These are phyloP conservation scores for Eutrigla gurnardus DNA, from an alignment of 2,797 vertebrate species.

Conservation along the genomic window DNA sequence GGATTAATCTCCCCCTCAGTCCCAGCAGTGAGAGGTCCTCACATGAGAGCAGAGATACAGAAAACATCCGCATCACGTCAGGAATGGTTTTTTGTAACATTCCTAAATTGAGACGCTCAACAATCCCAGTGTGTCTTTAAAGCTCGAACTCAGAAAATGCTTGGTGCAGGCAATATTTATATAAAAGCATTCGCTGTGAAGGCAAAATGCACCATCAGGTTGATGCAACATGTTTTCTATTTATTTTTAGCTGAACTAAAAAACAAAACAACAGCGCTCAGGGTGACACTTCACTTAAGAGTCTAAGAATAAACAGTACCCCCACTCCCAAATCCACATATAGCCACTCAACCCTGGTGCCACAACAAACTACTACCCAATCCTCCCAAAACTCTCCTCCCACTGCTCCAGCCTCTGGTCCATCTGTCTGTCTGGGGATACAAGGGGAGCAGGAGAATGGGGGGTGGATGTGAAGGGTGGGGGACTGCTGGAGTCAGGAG, in stretches of 20 bases:
- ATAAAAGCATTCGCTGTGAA: slow-evolving; percentile 22
- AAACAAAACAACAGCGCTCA: slow-evolving; percentile 48
- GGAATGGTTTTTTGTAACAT: slow-evolving; percentile 34
- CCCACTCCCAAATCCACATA: slow-evolving; percentile 34
- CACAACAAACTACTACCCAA: slow-evolving; percentile 54
- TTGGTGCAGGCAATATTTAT: not conserved
- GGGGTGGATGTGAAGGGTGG: slow-evolving; percentile 48
- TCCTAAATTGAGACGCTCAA: not conserved
- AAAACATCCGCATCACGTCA: slow-evolving; percentile 35
- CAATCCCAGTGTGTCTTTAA: not conserved
- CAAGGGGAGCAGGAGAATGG: slow-evolving; percentile 67
- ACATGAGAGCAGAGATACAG: slow-evolving; percentile 24
- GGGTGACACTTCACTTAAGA: slow-evolving; percentile 59
- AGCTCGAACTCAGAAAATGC: slow-evolving; percentile 1
- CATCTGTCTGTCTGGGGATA: slow-evolving; percentile 82
- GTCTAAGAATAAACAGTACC: slow-evolving; percentile 70
- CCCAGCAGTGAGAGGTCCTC: slow-evolving; percentile 33
- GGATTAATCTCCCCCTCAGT: slow-evolving; percentile 66
- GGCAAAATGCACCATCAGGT: slow-evolving; percentile 13
- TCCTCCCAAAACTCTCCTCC: slow-evolving; percentile 62
- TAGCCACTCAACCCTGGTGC: slow-evolving; percentile 51
- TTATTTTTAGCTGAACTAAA: slow-evolving; percentile 53
- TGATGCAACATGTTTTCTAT: slow-evolving; percentile 31
- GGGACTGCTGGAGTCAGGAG: slow-evolving; percentile 52
- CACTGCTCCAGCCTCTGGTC: slow-evolving; percentile 71